phyloP scores from a whole-genome alignment of 1,140 invertebrate genomes.

The Globodera ellingtonae region DNA sequence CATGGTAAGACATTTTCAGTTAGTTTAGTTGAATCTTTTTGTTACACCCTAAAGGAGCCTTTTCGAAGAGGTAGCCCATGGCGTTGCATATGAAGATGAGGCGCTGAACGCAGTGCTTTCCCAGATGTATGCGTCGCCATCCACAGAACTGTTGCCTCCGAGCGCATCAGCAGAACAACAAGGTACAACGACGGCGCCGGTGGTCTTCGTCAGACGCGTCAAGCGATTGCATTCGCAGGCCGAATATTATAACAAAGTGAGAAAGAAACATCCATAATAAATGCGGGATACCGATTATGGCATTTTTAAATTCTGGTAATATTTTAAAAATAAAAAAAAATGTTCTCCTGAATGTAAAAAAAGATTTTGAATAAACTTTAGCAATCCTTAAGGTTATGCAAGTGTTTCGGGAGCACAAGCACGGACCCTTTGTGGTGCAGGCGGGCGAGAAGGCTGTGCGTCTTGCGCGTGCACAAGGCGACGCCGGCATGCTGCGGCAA shows the following conservation, averaged over 20 bases:
- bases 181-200: background rate
- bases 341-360: too few relatives aligned
- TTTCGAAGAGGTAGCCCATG: conserved; percentile 20
- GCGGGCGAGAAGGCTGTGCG: conserved; percentile 36
- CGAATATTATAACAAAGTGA: conserved; percentile 37
- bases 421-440: conserved; percentile 40
- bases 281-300: background rate
- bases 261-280: too few relatives aligned
- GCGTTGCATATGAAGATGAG: conserved; percentile 17
- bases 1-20: conserved; percentile 18
- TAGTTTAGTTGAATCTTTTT: background rate
- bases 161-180: background rate
- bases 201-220: background rate
- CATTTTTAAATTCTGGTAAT: background rate
- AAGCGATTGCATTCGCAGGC: conserved; percentile 30
- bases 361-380: too few relatives aligned
- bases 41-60: background rate
- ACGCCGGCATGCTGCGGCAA: conserved; percentile 10
- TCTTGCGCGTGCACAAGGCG: conserved; percentile 10
- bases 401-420: conserved; percentile 45
- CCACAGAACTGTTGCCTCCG: background rate
- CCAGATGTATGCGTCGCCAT: conserved; percentile 18
- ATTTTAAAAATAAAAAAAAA: background rate
- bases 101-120: conserved; percentile 19
- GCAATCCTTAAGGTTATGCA: conserved; percentile 30